These are phyloP conservation scores for Puffinus mauretanicus DNA, from an alignment of 2,113 vertebrate species.

Conservation along the genomic window DNA sequence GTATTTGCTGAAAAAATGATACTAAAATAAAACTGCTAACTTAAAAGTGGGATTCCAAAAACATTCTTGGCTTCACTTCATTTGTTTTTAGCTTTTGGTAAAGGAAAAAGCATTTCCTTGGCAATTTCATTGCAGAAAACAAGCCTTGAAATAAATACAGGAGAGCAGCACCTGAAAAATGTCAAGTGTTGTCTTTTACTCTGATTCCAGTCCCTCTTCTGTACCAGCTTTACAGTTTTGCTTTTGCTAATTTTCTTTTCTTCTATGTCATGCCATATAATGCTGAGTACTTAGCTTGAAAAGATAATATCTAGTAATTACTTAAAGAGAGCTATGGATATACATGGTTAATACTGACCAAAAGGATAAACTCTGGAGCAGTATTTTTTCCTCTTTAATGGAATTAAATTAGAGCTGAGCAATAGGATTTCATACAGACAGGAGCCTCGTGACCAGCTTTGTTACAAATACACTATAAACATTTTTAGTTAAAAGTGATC, in stretches of 20 bases:
- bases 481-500: neutral
- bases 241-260: neutral
- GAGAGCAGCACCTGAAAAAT: neutral
- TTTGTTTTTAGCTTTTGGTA: neutral
- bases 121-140: neutral
- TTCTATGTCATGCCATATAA: neutral
- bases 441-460: neutral
- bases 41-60: neutral
- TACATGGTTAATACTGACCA: neutral
- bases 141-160: neutral
- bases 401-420: neutral
- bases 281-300: neutral
- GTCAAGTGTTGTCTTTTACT: neutral
- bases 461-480: neutral
- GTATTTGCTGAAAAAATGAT: neutral
- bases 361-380: neutral
- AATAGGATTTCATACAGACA: neutral
- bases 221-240: neutral
- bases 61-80: neutral
- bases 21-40: neutral
- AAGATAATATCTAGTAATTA: neutral
- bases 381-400: neutral
- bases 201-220: neutral
- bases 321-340: neutral
- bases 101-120: neutral